Conservation (phyloP, 2,113 vertebrate genomes). For the Chaetops frenatus region DNA sequence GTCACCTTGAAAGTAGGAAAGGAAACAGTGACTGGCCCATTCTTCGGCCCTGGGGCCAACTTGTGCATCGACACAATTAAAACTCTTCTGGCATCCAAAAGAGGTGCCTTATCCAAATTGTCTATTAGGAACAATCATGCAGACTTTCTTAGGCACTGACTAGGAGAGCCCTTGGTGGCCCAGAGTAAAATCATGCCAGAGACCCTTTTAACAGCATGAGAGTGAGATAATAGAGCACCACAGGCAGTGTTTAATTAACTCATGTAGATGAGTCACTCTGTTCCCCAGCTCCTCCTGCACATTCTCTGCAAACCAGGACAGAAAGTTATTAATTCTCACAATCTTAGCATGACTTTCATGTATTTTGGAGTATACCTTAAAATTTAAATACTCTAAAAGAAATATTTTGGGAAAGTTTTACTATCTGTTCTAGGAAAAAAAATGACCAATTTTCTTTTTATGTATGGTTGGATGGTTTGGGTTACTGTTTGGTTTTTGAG, state of each 20-base stretch:
- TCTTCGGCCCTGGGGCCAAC: neutral
- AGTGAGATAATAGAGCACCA: slow-evolving; percentile 3
- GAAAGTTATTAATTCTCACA: neutral
- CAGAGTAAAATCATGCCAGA: neutral
- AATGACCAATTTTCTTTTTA: rapidly evolving
- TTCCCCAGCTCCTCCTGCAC: neutral
- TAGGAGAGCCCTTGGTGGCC: neutral
- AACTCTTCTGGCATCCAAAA: neutral
- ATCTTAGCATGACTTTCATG: neutral
- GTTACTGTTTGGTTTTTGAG: neutral
- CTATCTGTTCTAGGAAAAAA: neutral
- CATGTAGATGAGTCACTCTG: neutral
- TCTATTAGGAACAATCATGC: neutral
- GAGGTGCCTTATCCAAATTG: neutral
- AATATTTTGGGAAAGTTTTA: neutral
- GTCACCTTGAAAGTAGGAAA: neutral
- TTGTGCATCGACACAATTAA: neutral
- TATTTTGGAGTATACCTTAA: neutral
- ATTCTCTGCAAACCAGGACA: neutral
- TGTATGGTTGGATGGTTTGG: neutral
- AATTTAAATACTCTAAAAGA: neutral
- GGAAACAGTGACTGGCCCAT: neutral
- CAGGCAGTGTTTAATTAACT: slow-evolving; percentile 43
- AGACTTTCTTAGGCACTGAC: neutral
- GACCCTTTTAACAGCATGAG: neutral